Evolutionary conservation across 2,888 invertebrate genomes (phyloP).

Genomic region (Lobophora halterata): DNA sequence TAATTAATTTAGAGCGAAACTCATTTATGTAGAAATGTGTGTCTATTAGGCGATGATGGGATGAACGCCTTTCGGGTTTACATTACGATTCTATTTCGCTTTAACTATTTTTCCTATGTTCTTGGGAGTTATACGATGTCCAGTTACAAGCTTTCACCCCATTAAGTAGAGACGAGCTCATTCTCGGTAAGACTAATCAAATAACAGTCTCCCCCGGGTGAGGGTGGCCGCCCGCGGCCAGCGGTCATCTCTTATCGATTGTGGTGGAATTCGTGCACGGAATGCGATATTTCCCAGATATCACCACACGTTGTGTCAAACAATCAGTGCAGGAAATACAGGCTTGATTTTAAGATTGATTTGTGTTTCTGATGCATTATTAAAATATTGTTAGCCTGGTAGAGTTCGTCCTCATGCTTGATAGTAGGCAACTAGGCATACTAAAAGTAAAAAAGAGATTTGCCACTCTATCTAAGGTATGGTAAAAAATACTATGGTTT

Average conservation of each 20-base stretch:
- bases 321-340: conserved; percentile 49
- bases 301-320: conserved; percentile 59
- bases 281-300: conserved; percentile 77
- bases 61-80: conserved; percentile 64
- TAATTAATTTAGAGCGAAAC: conserved; percentile 80
- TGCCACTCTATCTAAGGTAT: too few species aligned
- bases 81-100: conserved; percentile 44
- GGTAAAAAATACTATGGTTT: too few species aligned
- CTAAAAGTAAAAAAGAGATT: too few species aligned
- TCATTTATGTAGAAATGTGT: conserved; percentile 80
- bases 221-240: conserved; percentile 59
- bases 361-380: conserved; percentile 13
- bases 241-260: conserved; percentile 81
- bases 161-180: conserved; percentile 79
- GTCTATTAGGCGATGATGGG: conserved; percentile 77
- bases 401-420: too few species aligned
- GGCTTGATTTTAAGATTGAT: conserved; percentile 31
- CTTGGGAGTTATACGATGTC: conserved; percentile 73
- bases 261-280: conserved; percentile 80
- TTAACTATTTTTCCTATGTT: conserved; percentile 53
- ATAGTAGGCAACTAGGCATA: too few species aligned
- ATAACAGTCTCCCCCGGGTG: conserved; percentile 77
- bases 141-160: conserved; percentile 78
- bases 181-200: conserved; percentile 82
- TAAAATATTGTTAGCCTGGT: too few species aligned